These are phyloP conservation scores for Alcedo atthis DNA, from an alignment of 2,797 vertebrate genomes.

Conservation along the genomic window DNA sequence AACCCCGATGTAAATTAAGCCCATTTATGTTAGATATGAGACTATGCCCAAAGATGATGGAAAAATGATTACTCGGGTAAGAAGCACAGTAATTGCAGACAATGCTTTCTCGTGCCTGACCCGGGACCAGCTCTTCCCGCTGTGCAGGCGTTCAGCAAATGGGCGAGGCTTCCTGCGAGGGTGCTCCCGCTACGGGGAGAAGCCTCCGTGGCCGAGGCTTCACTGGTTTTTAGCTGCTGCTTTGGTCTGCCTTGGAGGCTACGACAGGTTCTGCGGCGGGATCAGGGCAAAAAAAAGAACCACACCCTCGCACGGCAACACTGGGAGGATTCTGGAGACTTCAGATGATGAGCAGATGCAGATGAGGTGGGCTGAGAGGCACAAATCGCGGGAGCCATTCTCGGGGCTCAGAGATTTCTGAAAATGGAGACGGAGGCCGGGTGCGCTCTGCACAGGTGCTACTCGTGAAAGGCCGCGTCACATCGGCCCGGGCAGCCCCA, in stretches of 20 bases:
- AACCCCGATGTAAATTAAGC: not conserved
- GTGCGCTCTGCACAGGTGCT: rapidly evolving
- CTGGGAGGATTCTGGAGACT: rapidly evolving
- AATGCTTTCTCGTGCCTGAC: rapidly evolving
- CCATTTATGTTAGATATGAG: rapidly evolving
- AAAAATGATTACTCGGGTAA: rapidly evolving
- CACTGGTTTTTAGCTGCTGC: not conserved
- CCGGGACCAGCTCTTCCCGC: not conserved
- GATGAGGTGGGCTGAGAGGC: not conserved
- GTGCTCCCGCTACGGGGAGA: not conserved
- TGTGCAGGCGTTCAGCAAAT: rapidly evolving
- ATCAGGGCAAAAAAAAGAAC: not conserved
- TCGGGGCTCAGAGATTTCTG: not conserved
- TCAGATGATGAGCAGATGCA: not conserved
- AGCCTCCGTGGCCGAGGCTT: not conserved
- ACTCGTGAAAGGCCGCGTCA: not conserved
- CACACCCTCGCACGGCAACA: too few species aligned
- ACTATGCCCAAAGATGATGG: rapidly evolving
- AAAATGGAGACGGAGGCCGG: rapidly evolving
- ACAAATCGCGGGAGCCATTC: too few species aligned
- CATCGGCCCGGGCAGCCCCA: not conserved
- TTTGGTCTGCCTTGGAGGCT: too few species aligned
- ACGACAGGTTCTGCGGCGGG: not conserved
- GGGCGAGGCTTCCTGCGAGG: not conserved
- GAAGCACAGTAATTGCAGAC: rapidly evolving